Evolutionary conservation across 2,797 vertebrate genomes (phyloP).

Genomic region (Triplophysa yarkandensis): DNA sequence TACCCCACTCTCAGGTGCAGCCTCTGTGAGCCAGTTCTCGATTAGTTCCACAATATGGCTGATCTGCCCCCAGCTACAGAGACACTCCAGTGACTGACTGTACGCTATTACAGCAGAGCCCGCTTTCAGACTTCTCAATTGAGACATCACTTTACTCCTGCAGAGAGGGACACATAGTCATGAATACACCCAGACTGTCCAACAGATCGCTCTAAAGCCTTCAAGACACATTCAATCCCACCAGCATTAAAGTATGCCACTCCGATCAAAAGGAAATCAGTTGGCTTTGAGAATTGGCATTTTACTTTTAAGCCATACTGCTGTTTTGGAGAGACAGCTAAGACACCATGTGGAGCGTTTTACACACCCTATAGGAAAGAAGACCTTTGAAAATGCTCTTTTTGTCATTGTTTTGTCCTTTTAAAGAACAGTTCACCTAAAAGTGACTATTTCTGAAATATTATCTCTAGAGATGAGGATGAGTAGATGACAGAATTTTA

Average conservation of each 20-base stretch:
- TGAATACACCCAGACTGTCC: conserved; percentile 25
- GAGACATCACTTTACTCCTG: conserved; percentile 88
- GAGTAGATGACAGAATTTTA: conserved; percentile 11
- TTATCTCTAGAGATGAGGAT: neutral
- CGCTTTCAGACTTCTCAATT: conserved; percentile 77
- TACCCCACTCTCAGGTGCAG: conserved; percentile 72
- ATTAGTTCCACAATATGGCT: conserved; percentile 81
- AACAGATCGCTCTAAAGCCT: conserved; percentile 18
- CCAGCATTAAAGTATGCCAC: conserved; percentile 6
- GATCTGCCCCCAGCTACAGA: conserved; percentile 89
- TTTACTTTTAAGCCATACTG: conserved; percentile 28
- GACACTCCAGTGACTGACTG: conserved; percentile 84
- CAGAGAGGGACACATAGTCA: conserved; percentile 41
- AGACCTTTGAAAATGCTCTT: conserved; percentile 5
- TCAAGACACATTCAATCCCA: conserved; percentile 34
- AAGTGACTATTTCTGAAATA: neutral
- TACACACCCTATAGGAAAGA: neutral
- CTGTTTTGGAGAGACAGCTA: conserved; percentile 22
- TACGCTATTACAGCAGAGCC: conserved; percentile 73
- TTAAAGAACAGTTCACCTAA: neutral
- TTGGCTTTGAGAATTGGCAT: conserved; percentile 21
- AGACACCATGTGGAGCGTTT: neutral
- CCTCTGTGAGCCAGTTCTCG: conserved; percentile 82
- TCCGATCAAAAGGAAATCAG: conserved; percentile 21
- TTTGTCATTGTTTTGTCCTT: conserved; percentile 1